Percentiles rank a stretch among this genome's conserved stretches.
These are phyloP conservation scores for Megalonaias nervosa DNA, from an alignment of 1,140 invertebrate genomes.

Conservation along the genomic window DNA sequence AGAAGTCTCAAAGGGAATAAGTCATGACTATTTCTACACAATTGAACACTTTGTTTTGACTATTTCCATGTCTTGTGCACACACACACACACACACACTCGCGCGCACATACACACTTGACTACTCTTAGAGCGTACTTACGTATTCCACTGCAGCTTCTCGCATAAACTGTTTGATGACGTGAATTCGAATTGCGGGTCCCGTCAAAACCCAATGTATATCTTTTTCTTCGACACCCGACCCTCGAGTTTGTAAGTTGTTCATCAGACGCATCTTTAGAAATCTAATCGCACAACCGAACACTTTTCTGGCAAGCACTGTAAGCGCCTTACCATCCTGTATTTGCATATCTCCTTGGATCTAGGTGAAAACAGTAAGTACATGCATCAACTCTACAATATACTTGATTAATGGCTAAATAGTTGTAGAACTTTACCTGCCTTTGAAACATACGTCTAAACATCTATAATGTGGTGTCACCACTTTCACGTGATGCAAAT, in stretches of 20 bases:
- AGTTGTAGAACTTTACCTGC: no score
- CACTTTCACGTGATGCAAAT: no score
- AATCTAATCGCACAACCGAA: slow-evolving; percentile 15
- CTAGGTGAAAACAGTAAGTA: not conserved
- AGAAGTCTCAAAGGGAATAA: no score
- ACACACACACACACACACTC: not conserved
- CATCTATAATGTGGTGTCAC: no score
- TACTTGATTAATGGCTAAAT: no score
- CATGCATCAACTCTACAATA: not conserved
- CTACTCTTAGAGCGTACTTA: not conserved
- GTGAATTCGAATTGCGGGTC: slow-evolving; percentile 23
- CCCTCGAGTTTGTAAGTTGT: slow-evolving; percentile 13
- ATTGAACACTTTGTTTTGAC: no score
- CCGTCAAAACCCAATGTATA: slow-evolving; percentile 30
- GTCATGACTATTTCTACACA: no score
- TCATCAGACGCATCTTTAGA: slow-evolving; percentile 17
- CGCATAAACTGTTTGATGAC: slow-evolving; percentile 31
- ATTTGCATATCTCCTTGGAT: slow-evolving; percentile 20
- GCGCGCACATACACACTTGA: not conserved
- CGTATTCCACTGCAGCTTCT: slow-evolving; percentile 6
- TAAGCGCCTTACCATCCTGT: slow-evolving; percentile 20
- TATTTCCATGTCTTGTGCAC: no score
- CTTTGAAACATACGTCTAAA: no score
- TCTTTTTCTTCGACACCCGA: slow-evolving; percentile 18
- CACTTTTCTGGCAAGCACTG: slow-evolving; percentile 17